Evolutionary conservation across 2,113 vertebrate genomes (phyloP).

Genomic region (Channa maculata): DNA sequence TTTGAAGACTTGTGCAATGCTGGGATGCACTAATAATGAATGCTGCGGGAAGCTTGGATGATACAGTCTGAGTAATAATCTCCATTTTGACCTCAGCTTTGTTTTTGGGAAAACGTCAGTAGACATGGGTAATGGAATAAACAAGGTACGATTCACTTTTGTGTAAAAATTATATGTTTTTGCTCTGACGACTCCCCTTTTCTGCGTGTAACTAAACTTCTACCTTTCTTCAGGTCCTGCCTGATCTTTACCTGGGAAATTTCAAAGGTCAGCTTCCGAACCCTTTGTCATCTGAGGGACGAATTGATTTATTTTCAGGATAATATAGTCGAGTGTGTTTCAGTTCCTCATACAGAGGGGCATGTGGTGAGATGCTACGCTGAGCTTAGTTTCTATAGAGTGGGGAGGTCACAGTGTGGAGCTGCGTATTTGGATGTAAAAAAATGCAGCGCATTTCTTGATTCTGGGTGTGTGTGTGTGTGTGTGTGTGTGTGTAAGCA

Average conservation of each 20-base stretch:
- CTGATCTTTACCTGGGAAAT: slow-evolving; percentile 85
- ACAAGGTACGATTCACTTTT: slow-evolving; percentile 63
- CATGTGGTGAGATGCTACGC: slow-evolving; percentile 77
- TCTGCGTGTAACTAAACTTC: background rate
- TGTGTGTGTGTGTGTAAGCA: slow-evolving; percentile 28
- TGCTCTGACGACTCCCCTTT: background rate
- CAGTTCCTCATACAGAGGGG: slow-evolving; percentile 74
- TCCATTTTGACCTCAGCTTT: no score
- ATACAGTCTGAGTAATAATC: background rate
- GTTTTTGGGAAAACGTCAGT: background rate
- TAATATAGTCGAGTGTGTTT: slow-evolving; percentile 66
- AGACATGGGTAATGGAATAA: slow-evolving; percentile 80
- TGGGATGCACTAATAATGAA: background rate
- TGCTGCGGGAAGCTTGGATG: background rate
- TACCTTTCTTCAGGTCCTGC: slow-evolving; percentile 84
- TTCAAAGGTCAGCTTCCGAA: slow-evolving; percentile 54
- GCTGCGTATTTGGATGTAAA: slow-evolving; percentile 17
- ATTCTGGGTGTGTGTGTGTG: background rate
- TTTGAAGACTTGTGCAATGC: no score
- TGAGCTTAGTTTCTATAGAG: slow-evolving; percentile 78
- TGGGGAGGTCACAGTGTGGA: slow-evolving; percentile 39
- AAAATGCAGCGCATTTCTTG: background rate
- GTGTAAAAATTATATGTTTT: background rate
- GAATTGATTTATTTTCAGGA: slow-evolving; percentile 59
- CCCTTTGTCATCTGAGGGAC: slow-evolving; percentile 17